Base-by-base conservation (phyloP, 2,888 invertebrate genomes). In the Agrypnus murinus region DNA sequence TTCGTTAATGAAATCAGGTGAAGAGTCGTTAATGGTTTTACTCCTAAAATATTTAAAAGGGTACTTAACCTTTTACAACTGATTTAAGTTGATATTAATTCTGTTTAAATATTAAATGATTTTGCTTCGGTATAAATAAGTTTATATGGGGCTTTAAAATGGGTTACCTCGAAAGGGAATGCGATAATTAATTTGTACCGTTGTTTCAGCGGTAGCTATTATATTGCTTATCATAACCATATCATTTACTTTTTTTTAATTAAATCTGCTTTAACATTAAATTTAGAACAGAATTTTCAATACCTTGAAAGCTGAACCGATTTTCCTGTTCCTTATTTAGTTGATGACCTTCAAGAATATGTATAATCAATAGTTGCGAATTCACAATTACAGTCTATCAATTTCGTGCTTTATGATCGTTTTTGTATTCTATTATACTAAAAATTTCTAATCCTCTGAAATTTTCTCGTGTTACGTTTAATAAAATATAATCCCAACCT, bases 331-430 rank as follows among this genome's bases (percentile, higher is more conserved):
- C 4, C 4, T 40, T 40, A 40, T 12, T 40, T 40, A 7, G 10
- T 1, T 40, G n/a, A 1, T 4, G 12, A 1, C 38, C 38, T 40
- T 40, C n/a, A n/a, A 12, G 2, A 40, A 36, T 9, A 36, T 3
- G n/a, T 31, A 12, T 32, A 50, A 50, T 50, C 50, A 31, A 50
- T 50, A 50, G 31, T 12, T 25, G 12, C 4, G 50, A 50, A n/a
- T 31, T 25, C 31, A 31, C n/a, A 12, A 31, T 50, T 50, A 50
- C 31, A 31, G 50, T n/a, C n/a, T 50, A 50, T 50, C 50, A 25
- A 50, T 50, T 32, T 48, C 31, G 12, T 50, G n/a, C 50, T n/a
- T 50, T 12, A 32, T 32, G 1, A 50, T 50, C 10, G 31, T 50
- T 12, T 31, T 8, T 12, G 7, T 50, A 50, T 12, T 43, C 12